These are phyloP conservation scores for Bimastos eiseni DNA, from an alignment of 2,888 invertebrate species.

Conservation along the genomic window DNA sequence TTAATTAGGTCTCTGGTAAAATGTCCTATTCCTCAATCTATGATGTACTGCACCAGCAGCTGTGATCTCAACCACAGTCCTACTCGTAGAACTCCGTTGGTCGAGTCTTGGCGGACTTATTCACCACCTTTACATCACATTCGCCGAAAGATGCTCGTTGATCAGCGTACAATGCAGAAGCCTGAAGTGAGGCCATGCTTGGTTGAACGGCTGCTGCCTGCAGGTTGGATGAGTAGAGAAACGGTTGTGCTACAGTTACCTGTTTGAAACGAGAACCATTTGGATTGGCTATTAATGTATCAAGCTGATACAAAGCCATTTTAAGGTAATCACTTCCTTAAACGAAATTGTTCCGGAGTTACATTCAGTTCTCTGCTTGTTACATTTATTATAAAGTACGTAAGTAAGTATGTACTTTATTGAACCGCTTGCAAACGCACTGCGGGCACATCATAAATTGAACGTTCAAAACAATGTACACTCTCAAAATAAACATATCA, in stretches of 20 bases:
- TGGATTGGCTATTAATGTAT: background rate
- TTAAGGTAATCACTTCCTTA: too few species aligned
- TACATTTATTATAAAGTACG: too few species aligned
- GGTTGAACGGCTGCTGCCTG: background rate
- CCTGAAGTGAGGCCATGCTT: background rate
- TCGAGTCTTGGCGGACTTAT: background rate
- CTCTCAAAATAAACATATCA: too few species aligned
- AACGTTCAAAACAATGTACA: too few species aligned
- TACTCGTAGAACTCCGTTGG: background rate
- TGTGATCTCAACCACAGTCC: background rate
- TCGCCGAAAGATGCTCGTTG: background rate
- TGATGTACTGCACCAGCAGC: background rate
- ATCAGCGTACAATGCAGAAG: background rate
- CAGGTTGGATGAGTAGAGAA: background rate
- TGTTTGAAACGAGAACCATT: background rate
- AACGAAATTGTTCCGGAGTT: too few species aligned
- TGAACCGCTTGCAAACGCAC: too few species aligned
- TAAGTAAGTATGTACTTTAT: too few species aligned
- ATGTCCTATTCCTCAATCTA: background rate
- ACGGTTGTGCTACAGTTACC: background rate
- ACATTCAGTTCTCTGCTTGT: too few species aligned
- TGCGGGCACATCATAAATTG: too few species aligned
- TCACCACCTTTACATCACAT: background rate
- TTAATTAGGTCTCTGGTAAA: too few species aligned
- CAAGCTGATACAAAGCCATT: too few species aligned